phyloP scores from a whole-genome alignment of 1,140 invertebrate species.

The Ectropis grisescens region DNA sequence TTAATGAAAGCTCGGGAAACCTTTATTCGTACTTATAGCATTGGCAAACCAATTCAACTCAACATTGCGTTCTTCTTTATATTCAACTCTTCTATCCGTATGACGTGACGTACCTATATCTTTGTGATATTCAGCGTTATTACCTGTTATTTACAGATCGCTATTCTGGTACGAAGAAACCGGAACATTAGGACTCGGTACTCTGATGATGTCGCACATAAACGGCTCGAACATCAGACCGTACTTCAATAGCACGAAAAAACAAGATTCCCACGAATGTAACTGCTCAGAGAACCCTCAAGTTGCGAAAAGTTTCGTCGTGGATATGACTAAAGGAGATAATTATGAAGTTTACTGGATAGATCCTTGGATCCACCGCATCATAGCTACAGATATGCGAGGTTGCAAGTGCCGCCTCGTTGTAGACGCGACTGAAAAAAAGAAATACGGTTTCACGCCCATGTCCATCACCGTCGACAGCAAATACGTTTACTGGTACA shows the following conservation, averaged over 20 bases:
- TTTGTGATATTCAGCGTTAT: no score
- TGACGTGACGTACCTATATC: no score
- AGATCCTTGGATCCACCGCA: slow-evolving; percentile 71
- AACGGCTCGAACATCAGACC: slow-evolving; percentile 69
- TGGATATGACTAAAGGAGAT: slow-evolving; percentile 73
- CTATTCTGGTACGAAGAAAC: slow-evolving; percentile 81
- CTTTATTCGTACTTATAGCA: no score
- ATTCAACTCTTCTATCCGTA: no score
- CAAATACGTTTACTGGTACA: slow-evolving; percentile 79
- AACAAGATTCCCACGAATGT: slow-evolving; percentile 49
- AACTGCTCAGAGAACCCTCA: slow-evolving; percentile 73
- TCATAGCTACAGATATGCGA: slow-evolving; percentile 75
- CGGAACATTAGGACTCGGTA: slow-evolving; percentile 65
- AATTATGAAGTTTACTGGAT: slow-evolving; percentile 77
- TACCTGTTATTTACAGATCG: slow-evolving; percentile 71
- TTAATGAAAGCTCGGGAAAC: no score
- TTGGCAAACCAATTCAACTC: no score
- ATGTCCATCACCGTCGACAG: slow-evolving; percentile 76
- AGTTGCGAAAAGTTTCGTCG: slow-evolving; percentile 73
- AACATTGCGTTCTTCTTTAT: no score
- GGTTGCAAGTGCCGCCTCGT: slow-evolving; percentile 78
- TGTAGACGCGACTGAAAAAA: slow-evolving; percentile 63
- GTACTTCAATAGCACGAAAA: slow-evolving; percentile 72
- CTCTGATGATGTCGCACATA: slow-evolving; percentile 74
- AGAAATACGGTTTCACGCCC: slow-evolving; percentile 67